Conservation (phyloP, 64 coral and sea anemone genomes). For the Dendronephthya gigantea region DNA sequence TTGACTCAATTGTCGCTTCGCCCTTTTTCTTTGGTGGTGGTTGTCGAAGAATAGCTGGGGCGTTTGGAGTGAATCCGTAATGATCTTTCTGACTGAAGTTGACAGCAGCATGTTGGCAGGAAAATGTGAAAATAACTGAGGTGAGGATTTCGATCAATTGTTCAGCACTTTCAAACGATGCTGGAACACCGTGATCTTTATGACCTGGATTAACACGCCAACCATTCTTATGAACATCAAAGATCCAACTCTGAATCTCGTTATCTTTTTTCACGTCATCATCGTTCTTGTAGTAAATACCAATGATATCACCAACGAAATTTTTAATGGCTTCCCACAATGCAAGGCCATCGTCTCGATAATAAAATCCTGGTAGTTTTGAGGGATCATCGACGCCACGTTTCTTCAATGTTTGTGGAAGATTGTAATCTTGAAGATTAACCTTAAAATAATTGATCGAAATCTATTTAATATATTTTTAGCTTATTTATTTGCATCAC, state of each 20-base stretch:
- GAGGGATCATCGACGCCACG: neutral
- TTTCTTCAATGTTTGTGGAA: neutral
- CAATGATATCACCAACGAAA: neutral
- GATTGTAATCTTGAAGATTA: neutral
- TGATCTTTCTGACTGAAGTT: constrained; percentile 12
- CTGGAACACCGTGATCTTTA: neutral
- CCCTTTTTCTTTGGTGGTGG: constrained; percentile 2
- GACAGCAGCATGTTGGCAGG: neutral
- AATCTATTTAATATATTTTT: neutral
- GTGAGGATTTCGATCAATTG: neutral
- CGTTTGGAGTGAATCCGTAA: constrained; percentile 7
- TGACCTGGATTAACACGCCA: neutral
- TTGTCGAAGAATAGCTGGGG: neutral
- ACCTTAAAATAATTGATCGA: neutral
- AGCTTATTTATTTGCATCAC: no score
- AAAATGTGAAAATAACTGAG: neutral
- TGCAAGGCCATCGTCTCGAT: neutral
- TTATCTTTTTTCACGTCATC: neutral
- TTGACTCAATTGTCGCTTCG: neutral
- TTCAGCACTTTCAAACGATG: neutral
- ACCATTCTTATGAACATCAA: constrained; percentile 1
- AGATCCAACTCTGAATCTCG: neutral
- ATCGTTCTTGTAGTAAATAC: constrained; percentile 1
- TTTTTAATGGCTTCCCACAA: neutral
- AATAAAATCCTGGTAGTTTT: neutral